These are phyloP conservation scores for Entomobrya proxima DNA, from an alignment of 2,888 invertebrate species.

Conservation along the genomic window DNA sequence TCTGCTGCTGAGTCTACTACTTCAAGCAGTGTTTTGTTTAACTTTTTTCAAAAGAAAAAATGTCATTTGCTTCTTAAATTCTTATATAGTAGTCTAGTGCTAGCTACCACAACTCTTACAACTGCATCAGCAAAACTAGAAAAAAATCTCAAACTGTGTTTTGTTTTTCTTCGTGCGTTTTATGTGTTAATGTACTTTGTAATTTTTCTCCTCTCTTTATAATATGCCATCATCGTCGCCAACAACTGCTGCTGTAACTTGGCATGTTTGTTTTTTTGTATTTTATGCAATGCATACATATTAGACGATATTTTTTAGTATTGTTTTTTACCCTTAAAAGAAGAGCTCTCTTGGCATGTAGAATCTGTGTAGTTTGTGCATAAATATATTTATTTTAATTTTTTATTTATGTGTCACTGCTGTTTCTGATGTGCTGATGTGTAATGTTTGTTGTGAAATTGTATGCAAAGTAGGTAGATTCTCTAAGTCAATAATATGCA, in stretches of 20 bases:
- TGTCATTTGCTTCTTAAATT: slow-evolving; percentile 33
- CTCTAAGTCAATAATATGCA: not conserved
- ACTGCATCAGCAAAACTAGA: not conserved
- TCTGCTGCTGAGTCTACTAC: not conserved
- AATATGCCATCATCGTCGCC: not conserved
- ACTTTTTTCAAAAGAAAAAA: not conserved
- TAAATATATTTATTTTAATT: slow-evolving; percentile 8
- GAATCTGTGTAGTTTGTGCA: not conserved
- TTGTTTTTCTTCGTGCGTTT: slow-evolving; percentile 18
- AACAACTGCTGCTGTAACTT: slow-evolving; percentile 17
- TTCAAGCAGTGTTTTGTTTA: slow-evolving; percentile 34
- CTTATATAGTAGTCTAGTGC: too few relatives aligned
- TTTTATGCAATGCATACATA: not conserved
- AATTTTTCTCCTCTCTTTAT: slow-evolving; percentile 12
- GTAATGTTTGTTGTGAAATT: slow-evolving; percentile 10
- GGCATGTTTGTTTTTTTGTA: slow-evolving; percentile 8
- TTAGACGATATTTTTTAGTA: too few relatives aligned
- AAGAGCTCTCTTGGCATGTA: not conserved
- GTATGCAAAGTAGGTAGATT: slow-evolving; percentile 9
- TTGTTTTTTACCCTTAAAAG: not conserved
- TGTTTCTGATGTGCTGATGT: not conserved
- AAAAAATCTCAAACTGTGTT: slow-evolving; percentile 23
- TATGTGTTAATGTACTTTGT: slow-evolving; percentile 18
- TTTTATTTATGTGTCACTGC: slow-evolving; percentile 21
- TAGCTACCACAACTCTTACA: too few relatives aligned